Evolutionary conservation across 2,797 vertebrate genomes (phyloP), one percentile per base, ranked within the genome.

Genomic region (Gymnoscopelus braueri): DNA sequence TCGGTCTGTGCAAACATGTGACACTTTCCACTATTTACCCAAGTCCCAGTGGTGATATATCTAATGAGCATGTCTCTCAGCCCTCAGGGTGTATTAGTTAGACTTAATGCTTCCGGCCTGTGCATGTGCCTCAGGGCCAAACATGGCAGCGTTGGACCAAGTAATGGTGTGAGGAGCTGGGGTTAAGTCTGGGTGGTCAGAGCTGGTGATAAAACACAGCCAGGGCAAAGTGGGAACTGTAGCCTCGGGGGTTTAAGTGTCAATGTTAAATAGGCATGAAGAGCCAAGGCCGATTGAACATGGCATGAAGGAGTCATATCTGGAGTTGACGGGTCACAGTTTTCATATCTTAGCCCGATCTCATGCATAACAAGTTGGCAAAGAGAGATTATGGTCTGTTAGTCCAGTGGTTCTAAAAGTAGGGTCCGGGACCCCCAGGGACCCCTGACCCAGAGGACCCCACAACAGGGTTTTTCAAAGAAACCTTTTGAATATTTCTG

Each of bases 101-200:
- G 84, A 86, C 86, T 88, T 91, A 91, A 88, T 80, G 84, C 88
- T 91, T 93, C 91, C 91, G 88, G 89, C 81, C 81, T 47, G 63
- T 35, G 66, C 66, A 69, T 54, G 65, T 39, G 74, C 75, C 86
- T 85, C 39, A 2, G 3, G 79, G 89, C 79, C 44, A 84, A 88
- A 87, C 74, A 56, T 50, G 71, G 81, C 84, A 84, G 84, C 81
- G 88, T 84, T 83, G 77, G 79, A 77, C 72, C 63, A 54, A 65
- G 79, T 72, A 80, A 82, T 75, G 72, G 74, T 78, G 74, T 67
- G 82, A 78, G 63, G 63, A 74, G 77, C 79, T 82, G 78, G 69
- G 70, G 80, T 75, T 79, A 79, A 89, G 73, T 87, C 88, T 93
- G 91, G 91, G 91, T 93, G 91, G 92, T 88, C 91, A 84, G 79